These are phyloP conservation scores for Drusus annulatus DNA, from an alignment of 1,140 invertebrate species.

Conservation along the genomic window DNA sequence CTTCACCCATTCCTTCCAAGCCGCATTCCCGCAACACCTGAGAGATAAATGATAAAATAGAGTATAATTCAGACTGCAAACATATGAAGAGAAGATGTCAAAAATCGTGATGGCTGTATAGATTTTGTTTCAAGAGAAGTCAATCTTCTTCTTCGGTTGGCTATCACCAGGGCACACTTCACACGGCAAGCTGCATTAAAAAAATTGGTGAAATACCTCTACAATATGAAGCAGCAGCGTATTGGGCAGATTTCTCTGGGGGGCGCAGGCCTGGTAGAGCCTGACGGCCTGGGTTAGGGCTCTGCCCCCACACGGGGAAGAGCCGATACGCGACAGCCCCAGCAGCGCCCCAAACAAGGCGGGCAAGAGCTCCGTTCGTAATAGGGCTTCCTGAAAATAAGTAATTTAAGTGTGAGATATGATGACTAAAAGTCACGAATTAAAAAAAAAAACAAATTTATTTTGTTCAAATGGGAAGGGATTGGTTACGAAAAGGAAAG, in stretches of 20 bases:
- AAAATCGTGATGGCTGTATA: no score
- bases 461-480: no score
- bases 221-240: conserved; percentile 34
- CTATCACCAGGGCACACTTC: no score
- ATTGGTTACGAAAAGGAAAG: no score
- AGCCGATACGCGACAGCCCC: conserved; percentile 61
- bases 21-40: conserved; percentile 54
- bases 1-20: conserved; percentile 37
- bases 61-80: no score
- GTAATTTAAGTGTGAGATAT: no score
- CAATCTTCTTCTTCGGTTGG: no score
- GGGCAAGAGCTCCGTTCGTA: conserved; percentile 76
- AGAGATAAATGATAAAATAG: background rate
- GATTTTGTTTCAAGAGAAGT: no score
- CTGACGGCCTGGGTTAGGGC: conserved; percentile 86
- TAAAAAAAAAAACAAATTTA: no score
- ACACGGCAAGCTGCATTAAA: no score
- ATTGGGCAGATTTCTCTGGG: conserved; percentile 54
- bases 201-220: conserved; percentile 1
- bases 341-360: conserved; percentile 87
- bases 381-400: conserved; percentile 77
- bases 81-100: no score
- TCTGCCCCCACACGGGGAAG: conserved; percentile 66
- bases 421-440: no score
- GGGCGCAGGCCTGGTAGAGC: conserved; percentile 87